A percentile compares a stretch with the other conserved stretches of the same genome.
These are phyloP conservation scores for Leptodactylus fallax DNA, from an alignment of 2,797 vertebrate species.

Conservation along the genomic window DNA sequence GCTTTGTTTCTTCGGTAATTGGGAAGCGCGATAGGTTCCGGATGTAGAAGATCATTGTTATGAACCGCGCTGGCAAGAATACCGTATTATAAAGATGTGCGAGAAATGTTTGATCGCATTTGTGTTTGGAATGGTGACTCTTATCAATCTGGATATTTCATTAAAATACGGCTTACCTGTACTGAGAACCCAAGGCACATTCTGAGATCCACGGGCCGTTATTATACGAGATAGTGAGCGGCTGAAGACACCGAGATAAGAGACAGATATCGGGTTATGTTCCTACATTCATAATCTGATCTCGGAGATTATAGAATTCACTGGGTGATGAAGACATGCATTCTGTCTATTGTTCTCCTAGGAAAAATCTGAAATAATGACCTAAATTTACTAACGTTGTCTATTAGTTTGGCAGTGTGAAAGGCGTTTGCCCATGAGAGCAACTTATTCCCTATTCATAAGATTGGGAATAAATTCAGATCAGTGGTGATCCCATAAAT, in stretches of 20 bases:
- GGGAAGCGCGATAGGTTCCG: not conserved
- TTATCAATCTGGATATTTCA: not conserved
- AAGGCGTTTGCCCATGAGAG: too few relatives aligned
- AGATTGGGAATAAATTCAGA: too few relatives aligned
- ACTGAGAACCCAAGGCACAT: not conserved
- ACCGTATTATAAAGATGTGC: not conserved
- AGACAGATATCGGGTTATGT: not conserved
- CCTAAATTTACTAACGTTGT: not conserved
- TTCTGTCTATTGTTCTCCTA: not conserved
- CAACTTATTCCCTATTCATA: too few relatives aligned
- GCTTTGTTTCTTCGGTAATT: slow-evolving; percentile 32
- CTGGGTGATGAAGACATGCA: not conserved
- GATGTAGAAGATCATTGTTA: slow-evolving; percentile 17
- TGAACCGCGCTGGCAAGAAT: not conserved
- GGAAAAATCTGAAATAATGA: not conserved
- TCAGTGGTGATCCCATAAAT: too few relatives aligned
- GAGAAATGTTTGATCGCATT: not conserved
- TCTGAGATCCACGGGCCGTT: not conserved
- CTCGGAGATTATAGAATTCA: not conserved
- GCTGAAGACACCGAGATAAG: not conserved
- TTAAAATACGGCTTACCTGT: not conserved
- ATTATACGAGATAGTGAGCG: not conserved
- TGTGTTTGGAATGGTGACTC: not conserved
- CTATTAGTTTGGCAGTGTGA: too few relatives aligned
- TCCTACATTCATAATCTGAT: not conserved